Conservation (phyloP, 2,797 vertebrate species). For the Pristis pectinata region DNA sequence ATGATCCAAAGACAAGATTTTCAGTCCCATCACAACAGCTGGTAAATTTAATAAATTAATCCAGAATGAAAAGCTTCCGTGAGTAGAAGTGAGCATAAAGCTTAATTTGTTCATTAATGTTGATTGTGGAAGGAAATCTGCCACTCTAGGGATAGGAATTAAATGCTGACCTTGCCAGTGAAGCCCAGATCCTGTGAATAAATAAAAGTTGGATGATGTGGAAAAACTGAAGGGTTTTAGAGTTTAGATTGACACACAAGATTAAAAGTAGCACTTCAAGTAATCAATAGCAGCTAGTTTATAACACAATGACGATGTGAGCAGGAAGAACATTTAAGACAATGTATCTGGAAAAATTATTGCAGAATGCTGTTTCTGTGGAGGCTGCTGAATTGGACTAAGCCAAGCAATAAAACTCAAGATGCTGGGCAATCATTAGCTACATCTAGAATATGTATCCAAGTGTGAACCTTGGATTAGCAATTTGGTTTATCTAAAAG, state of each 20-base stretch:
- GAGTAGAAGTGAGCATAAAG: too few relatives aligned
- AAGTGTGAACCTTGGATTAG: background rate
- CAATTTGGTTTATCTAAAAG: background rate
- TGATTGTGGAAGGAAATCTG: too few relatives aligned
- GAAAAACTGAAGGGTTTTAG: background rate
- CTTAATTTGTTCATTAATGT: too few relatives aligned
- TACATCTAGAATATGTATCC: background rate
- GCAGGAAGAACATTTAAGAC: background rate
- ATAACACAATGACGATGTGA: background rate
- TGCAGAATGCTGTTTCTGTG: background rate
- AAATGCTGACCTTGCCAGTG: too few relatives aligned
- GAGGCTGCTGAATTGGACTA: background rate
- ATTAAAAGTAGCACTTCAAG: background rate
- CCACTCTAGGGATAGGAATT: too few relatives aligned
- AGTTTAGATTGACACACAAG: background rate
- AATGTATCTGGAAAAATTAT: background rate
- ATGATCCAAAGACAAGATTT: too few relatives aligned
- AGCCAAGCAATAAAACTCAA: background rate
- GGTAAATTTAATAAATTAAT: too few relatives aligned
- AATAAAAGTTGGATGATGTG: background rate
- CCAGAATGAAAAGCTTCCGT: too few relatives aligned
- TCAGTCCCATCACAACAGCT: too few relatives aligned
- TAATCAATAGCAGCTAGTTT: too few relatives aligned
- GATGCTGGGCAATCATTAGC: background rate
- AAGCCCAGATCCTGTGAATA: too few relatives aligned